Percentiles rank a stretch among this genome's conserved stretches.
Evolutionary conservation across 2,113 vertebrate genomes (phyloP).

Genomic region (Riparia riparia): DNA sequence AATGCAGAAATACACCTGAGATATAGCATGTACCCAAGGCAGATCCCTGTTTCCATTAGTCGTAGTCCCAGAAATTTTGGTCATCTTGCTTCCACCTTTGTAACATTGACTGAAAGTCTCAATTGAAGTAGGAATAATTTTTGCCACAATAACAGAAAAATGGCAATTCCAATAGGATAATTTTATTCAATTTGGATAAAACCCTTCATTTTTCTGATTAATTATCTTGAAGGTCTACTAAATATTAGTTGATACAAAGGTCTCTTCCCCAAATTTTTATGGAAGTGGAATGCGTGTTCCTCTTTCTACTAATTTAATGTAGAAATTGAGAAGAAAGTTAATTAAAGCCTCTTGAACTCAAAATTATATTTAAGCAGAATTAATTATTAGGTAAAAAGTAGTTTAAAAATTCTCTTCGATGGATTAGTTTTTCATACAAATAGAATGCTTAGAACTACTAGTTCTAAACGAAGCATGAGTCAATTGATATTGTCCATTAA

Average conservation of each 20-base stretch:
- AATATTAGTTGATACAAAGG: background rate
- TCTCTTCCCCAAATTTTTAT: background rate
- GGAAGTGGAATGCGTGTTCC: background rate
- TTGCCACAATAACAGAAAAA: background rate
- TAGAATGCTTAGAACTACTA: background rate
- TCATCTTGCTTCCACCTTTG: background rate
- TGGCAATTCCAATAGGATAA: fast-evolving
- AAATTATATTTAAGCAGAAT: slow-evolving; percentile 12
- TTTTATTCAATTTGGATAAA: background rate
- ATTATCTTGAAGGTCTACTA: background rate
- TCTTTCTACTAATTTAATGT: background rate
- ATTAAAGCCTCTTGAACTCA: background rate
- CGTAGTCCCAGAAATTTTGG: background rate
- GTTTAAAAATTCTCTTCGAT: background rate
- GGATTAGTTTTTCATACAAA: background rate
- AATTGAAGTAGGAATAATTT: background rate
- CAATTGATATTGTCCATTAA: background rate
- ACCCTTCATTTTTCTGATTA: background rate
- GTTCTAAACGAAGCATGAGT: background rate
- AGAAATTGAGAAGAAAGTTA: background rate
- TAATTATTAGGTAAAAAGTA: background rate
- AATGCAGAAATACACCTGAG: background rate
- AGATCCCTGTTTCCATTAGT: background rate
- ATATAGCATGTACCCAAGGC: background rate
- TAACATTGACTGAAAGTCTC: background rate